Evolutionary conservation across 2,888 invertebrate genomes (phyloP).

Genomic region (Cantharis flavilabris): DNA sequence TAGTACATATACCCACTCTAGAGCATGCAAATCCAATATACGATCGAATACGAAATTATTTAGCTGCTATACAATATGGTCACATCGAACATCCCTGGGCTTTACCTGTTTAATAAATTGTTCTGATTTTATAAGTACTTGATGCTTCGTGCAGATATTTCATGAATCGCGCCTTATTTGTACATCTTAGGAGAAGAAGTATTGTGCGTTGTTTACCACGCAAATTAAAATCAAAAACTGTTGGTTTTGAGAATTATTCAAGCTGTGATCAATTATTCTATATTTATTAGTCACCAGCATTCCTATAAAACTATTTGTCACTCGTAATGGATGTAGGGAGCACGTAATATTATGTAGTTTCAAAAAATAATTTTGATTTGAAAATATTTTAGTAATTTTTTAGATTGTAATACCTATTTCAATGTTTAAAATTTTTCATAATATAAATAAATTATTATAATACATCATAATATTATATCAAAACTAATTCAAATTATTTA

Average conservation of each 20-base stretch:
- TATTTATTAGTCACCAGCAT: not conserved
- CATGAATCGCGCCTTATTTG: not conserved
- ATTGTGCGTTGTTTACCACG: not conserved
- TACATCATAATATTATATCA: not conserved
- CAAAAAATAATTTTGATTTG: not conserved
- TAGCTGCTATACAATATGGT: slow-evolving; percentile 91
- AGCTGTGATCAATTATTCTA: not conserved
- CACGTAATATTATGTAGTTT: not conserved
- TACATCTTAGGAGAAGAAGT: not conserved
- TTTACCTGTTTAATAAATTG: slow-evolving; percentile 59
- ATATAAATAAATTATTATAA: not conserved
- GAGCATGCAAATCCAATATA: slow-evolving; percentile 75
- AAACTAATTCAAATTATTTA: not conserved
- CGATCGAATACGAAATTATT: slow-evolving; percentile 72
- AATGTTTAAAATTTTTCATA: not conserved
- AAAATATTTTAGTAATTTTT: not conserved
- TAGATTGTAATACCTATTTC: not conserved
- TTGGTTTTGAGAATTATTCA: not conserved
- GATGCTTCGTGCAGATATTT: not conserved
- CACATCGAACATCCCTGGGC: slow-evolving; percentile 83
- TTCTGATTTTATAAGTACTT: not conserved
- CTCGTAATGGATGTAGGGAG: not conserved
- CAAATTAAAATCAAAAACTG: not conserved
- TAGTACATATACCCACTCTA: slow-evolving; percentile 74
- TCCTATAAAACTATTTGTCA: not conserved